Base-by-base conservation (phyloP, 1,140 invertebrate genomes). In the Samia ricini region DNA sequence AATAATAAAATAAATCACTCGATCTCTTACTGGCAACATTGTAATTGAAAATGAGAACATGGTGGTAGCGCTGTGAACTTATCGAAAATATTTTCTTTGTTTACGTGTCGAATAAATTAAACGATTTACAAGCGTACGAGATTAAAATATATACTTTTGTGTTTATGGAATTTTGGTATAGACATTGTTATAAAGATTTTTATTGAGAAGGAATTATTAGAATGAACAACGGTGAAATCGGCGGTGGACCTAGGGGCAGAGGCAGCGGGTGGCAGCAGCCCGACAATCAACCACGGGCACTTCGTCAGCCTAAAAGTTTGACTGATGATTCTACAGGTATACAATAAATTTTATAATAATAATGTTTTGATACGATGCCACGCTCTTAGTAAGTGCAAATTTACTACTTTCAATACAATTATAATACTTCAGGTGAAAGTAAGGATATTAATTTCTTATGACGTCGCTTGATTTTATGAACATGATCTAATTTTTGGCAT, bases 161-260 rank as follows among this genome's bases (percentile, higher is more conserved):
- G 74, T 85, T 73, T 87, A 89, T 87, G 83, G 79, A 77, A 85
- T 76, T 79, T 71, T 54, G 64, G 68, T 63, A 55, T 60, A 77
- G 59, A 64, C 18, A 57, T 15, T 42, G 51, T 52, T 23, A 56
- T 61, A 42, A 67, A 56, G 69, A 22, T 69, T 68, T 26, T 63
- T 64, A 42, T 69, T 29, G 68, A 69, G 29, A 18, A 60, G 24
- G 57, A 79, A 68, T 61, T 63, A 61, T 80, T 78, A 79, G 83
- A 85, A 89, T 88, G 85, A 88, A 88, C 77, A 88, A 89, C 83
- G 84, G 87, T 70, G 87, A 89, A 54, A 75, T 85, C 63, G 83
- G 87, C 63, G 83, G 87, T 68, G 82, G 83, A 66, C 76, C 84
- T 29, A 85, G 84, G 79, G 84, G 87, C 64, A 85, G 81, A 79